Conservation (phyloP, 2,797 vertebrate genomes). For the Tiaroga cobitis region DNA sequence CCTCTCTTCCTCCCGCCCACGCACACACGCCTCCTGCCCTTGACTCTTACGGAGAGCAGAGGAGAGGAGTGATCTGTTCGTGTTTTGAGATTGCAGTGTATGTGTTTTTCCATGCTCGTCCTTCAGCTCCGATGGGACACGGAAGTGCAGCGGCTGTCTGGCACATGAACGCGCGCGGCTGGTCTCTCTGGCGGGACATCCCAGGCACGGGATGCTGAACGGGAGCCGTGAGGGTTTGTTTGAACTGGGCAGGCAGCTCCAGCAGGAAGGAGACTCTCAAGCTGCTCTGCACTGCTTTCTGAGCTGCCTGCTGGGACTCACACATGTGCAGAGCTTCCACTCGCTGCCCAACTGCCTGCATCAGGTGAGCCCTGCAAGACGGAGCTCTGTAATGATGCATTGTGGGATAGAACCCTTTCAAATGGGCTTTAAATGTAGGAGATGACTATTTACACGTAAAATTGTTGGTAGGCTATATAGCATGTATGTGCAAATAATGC, state of each 20-base stretch:
- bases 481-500: background rate
- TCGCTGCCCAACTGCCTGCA: constrained; percentile 84
- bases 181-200: constrained; percentile 66
- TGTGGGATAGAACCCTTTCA: background rate
- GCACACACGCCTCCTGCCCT: constrained; percentile 75
- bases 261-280: constrained; percentile 83
- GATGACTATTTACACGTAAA: background rate
- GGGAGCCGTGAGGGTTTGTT: constrained; percentile 83
- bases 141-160: constrained; percentile 37
- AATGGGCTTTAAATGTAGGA: background rate
- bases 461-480: background rate
- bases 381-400: constrained; percentile 27
- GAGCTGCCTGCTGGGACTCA: constrained; percentile 83
- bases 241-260: constrained; percentile 84
- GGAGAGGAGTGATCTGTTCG: constrained; percentile 47
- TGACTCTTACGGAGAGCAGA: constrained; percentile 67
- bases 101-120: constrained; percentile 50
- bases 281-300: constrained; percentile 85
- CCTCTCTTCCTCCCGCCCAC: constrained; percentile 47
- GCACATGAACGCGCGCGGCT: constrained; percentile 46
- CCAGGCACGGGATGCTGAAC: constrained; percentile 82
- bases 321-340: constrained; percentile 83
- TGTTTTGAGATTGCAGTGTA: constrained; percentile 22
- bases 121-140: constrained; percentile 77
- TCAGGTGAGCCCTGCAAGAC: constrained; percentile 76